Evolutionary conservation across 2,797 vertebrate genomes (phyloP), one percentile per base, ranked within the genome.

Genomic region (Takifugu rubripes): DNA sequence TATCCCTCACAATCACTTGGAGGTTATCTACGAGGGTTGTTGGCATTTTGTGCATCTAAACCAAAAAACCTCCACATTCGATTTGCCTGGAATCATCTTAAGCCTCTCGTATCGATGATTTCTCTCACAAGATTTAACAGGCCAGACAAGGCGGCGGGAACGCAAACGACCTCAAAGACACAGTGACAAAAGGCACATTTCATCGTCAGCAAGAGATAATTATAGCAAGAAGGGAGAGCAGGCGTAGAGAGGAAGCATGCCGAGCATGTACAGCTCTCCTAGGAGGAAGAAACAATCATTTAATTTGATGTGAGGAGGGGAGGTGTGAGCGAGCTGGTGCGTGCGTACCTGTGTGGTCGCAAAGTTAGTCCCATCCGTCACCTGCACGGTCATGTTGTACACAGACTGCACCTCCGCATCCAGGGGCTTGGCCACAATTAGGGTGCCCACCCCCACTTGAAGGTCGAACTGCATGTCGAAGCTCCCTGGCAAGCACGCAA

Each of bases 341-440:
- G 56, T 60, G 67, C 71, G 79, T 85, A 99, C 97, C 94, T 96
- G 95, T 42, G 95, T 91, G 26, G 90, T 92, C 75, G 96, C 93
- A 58, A 91, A 83, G 81, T 86, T 93, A 71, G 92, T 96, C 71
- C 97, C 97, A 82, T 99, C 97, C 51, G 97, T 97, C 78, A 96
- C 97, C 81, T 95, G 94, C 6, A 99, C 89, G 0, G 94, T 98
- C 90, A 99, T 90, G 87, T 97, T 98, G 83, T 97, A 99, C 83
- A 91, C 87, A 44, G 95, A 95, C 79, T 94, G 96, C 62, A 92
- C 84, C 77, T 99, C 97, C 57, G 95, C 95, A 85, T 99, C 96
- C 62, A 99, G 90, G 60, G 93, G 93, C 82, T 90, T 95, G 73
- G 96, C 96, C 11, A 99, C 89, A 29, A 97, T 91, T 36, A 98